phyloP scores from a whole-genome alignment of 2,797 vertebrate species.

The Sebastes goodei region DNA sequence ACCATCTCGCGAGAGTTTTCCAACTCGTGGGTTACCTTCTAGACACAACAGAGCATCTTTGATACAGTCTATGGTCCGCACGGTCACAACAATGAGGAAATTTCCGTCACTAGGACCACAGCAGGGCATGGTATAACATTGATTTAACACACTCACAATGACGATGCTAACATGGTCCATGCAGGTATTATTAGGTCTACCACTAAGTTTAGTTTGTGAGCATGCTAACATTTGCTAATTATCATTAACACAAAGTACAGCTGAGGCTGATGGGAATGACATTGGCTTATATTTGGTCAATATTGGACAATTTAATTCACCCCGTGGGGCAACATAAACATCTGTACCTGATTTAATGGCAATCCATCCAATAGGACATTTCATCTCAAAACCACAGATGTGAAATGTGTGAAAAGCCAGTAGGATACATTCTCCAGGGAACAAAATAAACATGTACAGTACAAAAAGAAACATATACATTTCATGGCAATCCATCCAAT shows the following conservation, averaged over 20 bases:
- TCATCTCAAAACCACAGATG: background rate
- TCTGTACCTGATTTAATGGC: background rate
- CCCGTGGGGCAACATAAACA: background rate
- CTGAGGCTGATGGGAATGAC: background rate
- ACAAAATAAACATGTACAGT: background rate
- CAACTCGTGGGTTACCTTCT: no score
- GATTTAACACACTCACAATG: no score
- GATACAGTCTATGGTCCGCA: no score
- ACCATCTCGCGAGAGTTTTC: no score
- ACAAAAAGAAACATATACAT: no score
- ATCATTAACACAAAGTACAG: background rate
- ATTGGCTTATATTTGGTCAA: background rate
- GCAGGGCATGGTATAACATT: no score
- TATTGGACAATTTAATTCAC: background rate
- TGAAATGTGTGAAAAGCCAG: background rate
- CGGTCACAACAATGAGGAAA: no score
- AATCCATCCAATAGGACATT: background rate
- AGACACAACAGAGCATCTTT: no score
- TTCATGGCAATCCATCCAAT: background rate
- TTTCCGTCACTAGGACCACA: no score
- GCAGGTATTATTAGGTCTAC: background rate
- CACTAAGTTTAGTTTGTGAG: background rate
- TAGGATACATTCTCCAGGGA: background rate
- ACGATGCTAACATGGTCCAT: background rate
- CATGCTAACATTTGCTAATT: background rate